Percentiles rank a stretch among this genome's conserved stretches.
phyloP scores from a whole-genome alignment of 2,888 invertebrate species.

The Xiphydria camelus region DNA sequence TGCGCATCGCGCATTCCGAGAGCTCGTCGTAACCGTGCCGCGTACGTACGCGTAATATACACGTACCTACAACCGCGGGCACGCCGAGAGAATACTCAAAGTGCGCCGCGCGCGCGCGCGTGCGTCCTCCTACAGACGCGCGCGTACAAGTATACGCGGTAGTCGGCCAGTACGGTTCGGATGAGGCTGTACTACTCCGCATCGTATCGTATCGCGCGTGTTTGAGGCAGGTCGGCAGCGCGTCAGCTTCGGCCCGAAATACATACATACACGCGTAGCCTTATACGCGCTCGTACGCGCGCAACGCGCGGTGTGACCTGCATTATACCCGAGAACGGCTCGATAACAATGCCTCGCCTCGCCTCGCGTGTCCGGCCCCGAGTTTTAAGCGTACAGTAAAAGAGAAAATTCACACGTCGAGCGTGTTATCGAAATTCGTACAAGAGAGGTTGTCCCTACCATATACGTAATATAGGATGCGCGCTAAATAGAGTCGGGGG shows the following conservation, averaged over 20 bases:
- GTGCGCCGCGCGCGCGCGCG: constrained; percentile 7
- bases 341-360: constrained; percentile 31
- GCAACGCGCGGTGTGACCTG: constrained; percentile 31
- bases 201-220: constrained; percentile 4
- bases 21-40: neutral
- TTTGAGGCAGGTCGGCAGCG: constrained; percentile 52
- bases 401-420: no score
- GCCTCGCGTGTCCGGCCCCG: no score
- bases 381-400: no score
- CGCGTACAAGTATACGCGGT: constrained; percentile 19
- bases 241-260: constrained; percentile 30
- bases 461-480: no score
- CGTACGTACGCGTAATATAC: neutral
- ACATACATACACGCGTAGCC: constrained; percentile 8
- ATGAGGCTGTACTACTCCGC: no score
- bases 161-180: no score
- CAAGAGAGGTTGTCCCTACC: no score
- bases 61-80: no score
- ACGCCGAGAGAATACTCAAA: no score
- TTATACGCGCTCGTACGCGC: constrained; percentile 3
- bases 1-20: no score
- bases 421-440: no score
- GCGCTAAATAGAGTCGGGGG: no score
- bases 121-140: constrained; percentile 12
- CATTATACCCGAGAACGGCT: constrained; percentile 45